Percentiles rank a stretch among this genome's conserved stretches.
Evolutionary conservation across 2,113 vertebrate genomes (phyloP).

Genomic region (Bettongia penicillata): DNA sequence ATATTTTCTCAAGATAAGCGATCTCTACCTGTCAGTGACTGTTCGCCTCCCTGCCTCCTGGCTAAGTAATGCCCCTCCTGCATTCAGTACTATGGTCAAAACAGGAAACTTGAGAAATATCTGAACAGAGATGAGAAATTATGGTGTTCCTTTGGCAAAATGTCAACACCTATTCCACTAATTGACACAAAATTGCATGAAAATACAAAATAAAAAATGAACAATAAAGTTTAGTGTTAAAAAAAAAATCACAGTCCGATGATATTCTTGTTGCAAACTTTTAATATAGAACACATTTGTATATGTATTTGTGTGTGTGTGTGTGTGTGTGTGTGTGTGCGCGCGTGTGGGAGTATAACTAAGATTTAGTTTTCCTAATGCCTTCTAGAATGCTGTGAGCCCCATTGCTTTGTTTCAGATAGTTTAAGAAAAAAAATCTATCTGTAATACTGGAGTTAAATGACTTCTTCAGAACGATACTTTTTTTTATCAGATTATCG

Average conservation of each 20-base stretch:
- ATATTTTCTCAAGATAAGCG: neutral
- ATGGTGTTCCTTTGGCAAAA: neutral
- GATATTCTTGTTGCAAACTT: too few species aligned
- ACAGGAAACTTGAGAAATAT: constrained; percentile 10
- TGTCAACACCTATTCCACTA: neutral
- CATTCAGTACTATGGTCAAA: constrained; percentile 78
- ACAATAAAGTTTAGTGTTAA: neutral
- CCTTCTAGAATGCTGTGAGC: neutral
- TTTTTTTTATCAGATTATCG: too few species aligned
- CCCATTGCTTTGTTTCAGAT: neutral
- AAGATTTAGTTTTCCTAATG: neutral
- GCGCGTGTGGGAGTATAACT: neutral
- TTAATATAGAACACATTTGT: too few species aligned
- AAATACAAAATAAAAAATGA: neutral
- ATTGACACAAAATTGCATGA: neutral
- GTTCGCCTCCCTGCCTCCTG: neutral
- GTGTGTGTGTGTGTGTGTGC: too few species aligned
- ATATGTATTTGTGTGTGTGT: too few species aligned
- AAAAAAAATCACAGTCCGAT: too few species aligned
- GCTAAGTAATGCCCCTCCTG: neutral
- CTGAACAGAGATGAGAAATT: neutral
- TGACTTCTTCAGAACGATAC: neutral
- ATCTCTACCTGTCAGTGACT: neutral
- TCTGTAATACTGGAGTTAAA: neutral
- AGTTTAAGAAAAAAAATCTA: neutral